Base-by-base conservation (phyloP, 2,888 invertebrate genomes). In the Sylvicola fuscatus region DNA sequence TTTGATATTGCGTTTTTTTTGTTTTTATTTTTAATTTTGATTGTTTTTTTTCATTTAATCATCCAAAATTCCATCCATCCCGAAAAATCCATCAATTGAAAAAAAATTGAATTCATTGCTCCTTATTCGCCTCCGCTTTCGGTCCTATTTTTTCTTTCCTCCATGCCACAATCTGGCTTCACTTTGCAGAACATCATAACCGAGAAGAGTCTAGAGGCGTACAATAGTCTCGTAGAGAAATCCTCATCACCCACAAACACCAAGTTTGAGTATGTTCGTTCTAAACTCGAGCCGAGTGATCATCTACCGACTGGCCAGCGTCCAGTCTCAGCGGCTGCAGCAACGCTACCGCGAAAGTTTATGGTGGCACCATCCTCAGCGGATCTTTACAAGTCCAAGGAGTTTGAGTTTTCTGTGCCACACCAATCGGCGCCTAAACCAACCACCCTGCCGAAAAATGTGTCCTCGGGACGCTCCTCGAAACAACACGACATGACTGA, bases 151-250 rank as follows among this genome's bases (percentile, higher is more conserved):
- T 27, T 21, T 30, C 26, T 14, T 26, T 16, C 12, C 12, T 29
- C 27, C 21, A 17, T 5, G 5, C 36, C 32, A 21, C 14, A 33
- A 15, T 21, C 21, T 21, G 21, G 21, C 21, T 21, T 21, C 21
- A 47, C 51, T 53, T 60, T 64, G 38, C 65, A 87, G 86, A 72
- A 77, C 17, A 76, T 78, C 17, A 67, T 90, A 46, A 82, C 84
- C 13, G 79, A 81, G 49, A 87, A 90, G 56, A 83, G 89, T 33
- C 87, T 86, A 52, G 74, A 82, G 49, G 95, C 90, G 0, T 97
- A 97, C 62, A 81, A 84, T 49, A 79, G 83, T 47, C 64, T 97
- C 35, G 87, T 97, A 37, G 90, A 92, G 52, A 69, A 76, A 42
- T 72, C 75, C 32, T 58, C 61, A 1, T 52, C 44, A 5, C 38